Base-by-base conservation (phyloP, 2,113 vertebrate genomes). In the Gnathonemus longibarbis region DNA sequence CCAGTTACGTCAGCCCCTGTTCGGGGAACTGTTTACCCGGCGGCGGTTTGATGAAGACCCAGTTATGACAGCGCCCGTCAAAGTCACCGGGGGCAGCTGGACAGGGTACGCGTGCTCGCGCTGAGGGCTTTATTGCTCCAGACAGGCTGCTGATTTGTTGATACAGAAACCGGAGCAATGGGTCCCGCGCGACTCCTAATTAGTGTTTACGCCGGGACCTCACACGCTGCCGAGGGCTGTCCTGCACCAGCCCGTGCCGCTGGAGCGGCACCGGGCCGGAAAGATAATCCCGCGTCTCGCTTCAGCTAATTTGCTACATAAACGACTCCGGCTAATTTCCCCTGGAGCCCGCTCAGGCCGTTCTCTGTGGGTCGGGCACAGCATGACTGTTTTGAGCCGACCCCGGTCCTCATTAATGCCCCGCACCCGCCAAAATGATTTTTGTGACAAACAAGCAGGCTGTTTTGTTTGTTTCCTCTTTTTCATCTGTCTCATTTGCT, bases 181-280 rank as follows among this genome's bases (percentile, higher is more conserved):
- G 96, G 96, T 96, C 96, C 97, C 53, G 96, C 97, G 97, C 98
- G 96, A 97, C 96, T 97, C 95, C 95, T 96, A 97, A 97, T 95
- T 96, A 95, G 95, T 97, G 97, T 97, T 98, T 98, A 97, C 94
- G 97, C 95, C 96, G 95, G 96, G 98, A 99, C 98, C 98, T 98
- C 97, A 98, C 97, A 99, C 97, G 95, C 96, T 96, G 97, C 94
- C 95, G 96, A 97, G 95, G 95, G 95, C 96, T 96, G 96, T 21
- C 74, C 95, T 94, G 95, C 97, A 95, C 95, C 92, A 92, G 95
- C 93, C 94, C 94, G 94, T 95, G 96, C 95, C 94, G 93, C 94
- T 91, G 89, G 94, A 95, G 94, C 95, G 94, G 94, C 95, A 92
- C 94, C 93, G 90, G 95, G 95, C 93, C 95, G 95, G 96, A 94